These are phyloP conservation scores for Tupiocoris notatus DNA, from an alignment of 2,888 invertebrate genomes.

Conservation along the genomic window DNA sequence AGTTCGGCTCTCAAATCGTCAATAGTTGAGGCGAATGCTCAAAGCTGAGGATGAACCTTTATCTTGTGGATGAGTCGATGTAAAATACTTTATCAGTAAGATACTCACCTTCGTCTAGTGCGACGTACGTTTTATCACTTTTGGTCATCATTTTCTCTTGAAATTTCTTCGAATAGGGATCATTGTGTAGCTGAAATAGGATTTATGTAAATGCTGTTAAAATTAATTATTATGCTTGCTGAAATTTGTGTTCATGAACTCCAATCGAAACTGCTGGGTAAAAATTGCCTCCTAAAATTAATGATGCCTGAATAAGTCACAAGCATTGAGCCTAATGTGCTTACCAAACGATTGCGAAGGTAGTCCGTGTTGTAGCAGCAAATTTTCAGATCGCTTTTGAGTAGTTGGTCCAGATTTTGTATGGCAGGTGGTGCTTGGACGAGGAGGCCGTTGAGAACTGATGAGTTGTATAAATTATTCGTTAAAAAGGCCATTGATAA, in stretches of 20 bases:
- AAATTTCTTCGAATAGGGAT: neutral
- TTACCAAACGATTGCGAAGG: conserved; percentile 21
- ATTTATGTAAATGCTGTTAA: too few relatives aligned
- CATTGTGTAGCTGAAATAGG: conserved; percentile 1
- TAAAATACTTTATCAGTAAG: neutral
- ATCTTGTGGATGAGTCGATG: neutral
- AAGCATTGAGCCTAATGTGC: too few relatives aligned
- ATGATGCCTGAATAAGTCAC: too few relatives aligned
- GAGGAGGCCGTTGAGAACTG: conserved; percentile 48
- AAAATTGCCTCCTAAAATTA: too few relatives aligned
- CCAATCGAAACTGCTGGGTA: too few relatives aligned
- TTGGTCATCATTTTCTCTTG: conserved; percentile 1
- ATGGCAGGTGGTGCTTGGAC: conserved; percentile 47
- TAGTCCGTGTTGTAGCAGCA: conserved; percentile 46
- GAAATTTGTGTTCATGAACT: too few relatives aligned
- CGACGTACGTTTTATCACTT: neutral
- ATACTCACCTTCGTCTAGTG: neutral
- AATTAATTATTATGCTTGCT: too few relatives aligned
- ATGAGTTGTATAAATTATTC: conserved; percentile 46
- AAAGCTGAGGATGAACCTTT: neutral
- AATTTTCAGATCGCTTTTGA: conserved; percentile 46
- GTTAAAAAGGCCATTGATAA: conserved; percentile 45
- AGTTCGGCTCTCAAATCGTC: too few relatives aligned
- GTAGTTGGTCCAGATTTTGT: conserved; percentile 44
- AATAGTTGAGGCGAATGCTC: too few relatives aligned